Percentiles rank a stretch among this genome's conserved stretches.
Conservation (phyloP, 64 coral and sea anemone genomes). For the Montipora capricornis region DNA sequence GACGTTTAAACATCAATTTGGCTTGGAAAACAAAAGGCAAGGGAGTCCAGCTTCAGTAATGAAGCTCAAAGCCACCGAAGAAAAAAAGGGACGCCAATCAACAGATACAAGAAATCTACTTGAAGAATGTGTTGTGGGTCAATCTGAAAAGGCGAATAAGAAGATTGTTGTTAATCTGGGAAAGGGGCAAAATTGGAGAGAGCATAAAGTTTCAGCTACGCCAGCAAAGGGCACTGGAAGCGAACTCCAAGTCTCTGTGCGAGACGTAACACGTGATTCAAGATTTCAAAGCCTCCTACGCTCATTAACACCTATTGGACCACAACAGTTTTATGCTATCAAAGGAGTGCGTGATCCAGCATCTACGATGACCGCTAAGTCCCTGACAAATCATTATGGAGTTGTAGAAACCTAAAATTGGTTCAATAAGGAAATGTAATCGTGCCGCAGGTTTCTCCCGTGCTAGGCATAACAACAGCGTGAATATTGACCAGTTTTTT, state of each 20-base stretch:
- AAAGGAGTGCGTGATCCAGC: neutral
- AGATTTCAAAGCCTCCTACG: slow-evolving; percentile 30
- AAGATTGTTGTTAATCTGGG: neutral
- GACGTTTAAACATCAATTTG: neutral
- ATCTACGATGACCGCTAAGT: neutral
- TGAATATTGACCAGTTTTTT: too few species aligned
- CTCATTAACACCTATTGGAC: slow-evolving; percentile 5
- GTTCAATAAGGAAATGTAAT: too few species aligned
- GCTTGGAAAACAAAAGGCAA: neutral
- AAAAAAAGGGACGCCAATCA: neutral
- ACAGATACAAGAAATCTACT: neutral
- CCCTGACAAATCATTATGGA: too few species aligned
- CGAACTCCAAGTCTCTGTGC: neutral
- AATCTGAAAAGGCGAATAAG: neutral
- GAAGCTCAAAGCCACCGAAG: neutral
- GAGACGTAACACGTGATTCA: slow-evolving; percentile 1
- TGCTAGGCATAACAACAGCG: too few species aligned
- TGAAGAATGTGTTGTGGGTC: too few species aligned
- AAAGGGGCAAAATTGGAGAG: neutral
- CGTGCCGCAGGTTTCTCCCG: too few species aligned
- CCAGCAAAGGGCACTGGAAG: neutral
- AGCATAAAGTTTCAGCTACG: neutral
- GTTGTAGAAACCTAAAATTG: too few species aligned
- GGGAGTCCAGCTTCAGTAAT: neutral
- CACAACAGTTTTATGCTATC: neutral